phyloP scores from a whole-genome alignment of 2,113 vertebrate genomes.

The Neopipo cinnamomea region DNA sequence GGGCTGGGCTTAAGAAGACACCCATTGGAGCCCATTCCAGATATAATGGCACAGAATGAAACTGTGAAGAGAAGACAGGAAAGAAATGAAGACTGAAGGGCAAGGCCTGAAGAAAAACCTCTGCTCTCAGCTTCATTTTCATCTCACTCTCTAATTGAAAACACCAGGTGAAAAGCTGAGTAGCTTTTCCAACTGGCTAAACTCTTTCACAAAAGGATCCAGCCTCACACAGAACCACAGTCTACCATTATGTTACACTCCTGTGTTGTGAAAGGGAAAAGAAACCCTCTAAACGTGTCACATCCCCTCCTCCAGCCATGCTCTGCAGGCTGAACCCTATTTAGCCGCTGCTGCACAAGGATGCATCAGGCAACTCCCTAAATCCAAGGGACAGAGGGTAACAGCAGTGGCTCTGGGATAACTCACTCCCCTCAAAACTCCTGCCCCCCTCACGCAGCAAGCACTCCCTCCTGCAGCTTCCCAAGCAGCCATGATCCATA shows the following conservation, averaged over 20 bases:
- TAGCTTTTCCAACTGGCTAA: neutral
- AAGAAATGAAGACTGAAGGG: neutral
- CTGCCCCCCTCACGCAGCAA: neutral
- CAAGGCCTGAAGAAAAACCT: neutral
- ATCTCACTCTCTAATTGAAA: accelerated
- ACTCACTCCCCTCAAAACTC: neutral
- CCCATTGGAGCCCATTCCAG: conserved; percentile 93
- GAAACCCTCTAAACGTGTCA: neutral
- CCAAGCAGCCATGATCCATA: neutral
- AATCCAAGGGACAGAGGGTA: accelerated
- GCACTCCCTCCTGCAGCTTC: neutral
- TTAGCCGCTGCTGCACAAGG: neutral
- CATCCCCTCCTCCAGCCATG: neutral
- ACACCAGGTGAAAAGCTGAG: neutral
- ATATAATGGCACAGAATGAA: conserved; percentile 83
- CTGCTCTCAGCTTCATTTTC: neutral
- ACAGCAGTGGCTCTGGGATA: neutral
- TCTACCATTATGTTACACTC: accelerated
- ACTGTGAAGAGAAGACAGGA: conserved; percentile 49
- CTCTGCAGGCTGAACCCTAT: neutral
- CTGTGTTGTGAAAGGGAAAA: neutral
- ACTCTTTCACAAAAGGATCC: neutral
- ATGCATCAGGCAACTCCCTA: neutral
- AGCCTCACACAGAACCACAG: neutral
- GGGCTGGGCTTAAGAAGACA: conserved; percentile 78